Evolutionary conservation across 2,113 vertebrate species (phyloP).

Genomic region (Hypocryptadius cinnamomeus): DNA sequence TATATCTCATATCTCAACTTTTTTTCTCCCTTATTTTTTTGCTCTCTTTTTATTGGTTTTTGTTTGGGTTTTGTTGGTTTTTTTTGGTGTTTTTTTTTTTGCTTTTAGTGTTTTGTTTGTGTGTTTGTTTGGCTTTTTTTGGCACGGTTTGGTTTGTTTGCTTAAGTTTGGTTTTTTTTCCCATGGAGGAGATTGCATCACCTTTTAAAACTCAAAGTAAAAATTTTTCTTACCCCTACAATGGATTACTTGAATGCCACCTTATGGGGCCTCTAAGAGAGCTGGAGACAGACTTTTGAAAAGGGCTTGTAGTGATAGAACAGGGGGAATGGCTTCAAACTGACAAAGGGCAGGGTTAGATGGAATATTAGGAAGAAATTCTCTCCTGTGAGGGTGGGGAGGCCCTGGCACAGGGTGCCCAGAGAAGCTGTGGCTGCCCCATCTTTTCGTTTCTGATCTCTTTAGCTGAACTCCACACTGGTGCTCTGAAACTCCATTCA

Average conservation of each 20-base stretch:
- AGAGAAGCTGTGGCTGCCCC: neutral
- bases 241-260: neutral
- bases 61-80: neutral
- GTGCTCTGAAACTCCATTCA: neutral
- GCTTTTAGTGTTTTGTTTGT: neutral
- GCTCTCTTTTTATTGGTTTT: neutral
- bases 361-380: neutral
- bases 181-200: neutral
- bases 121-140: neutral
- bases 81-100: neutral
- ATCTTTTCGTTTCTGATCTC: neutral
- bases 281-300: neutral
- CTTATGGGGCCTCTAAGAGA: neutral
- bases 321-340: neutral
- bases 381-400: neutral
- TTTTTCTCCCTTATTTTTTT: too few relatives aligned
- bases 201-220: neutral
- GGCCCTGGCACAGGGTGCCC: neutral
- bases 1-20: neutral
- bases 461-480: accelerated
- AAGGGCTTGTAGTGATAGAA: neutral
- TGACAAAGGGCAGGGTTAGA: neutral
- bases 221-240: neutral
- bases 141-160: neutral
- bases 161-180: accelerated